Conservation (phyloP, 2,113 vertebrate species). For the Balaenoptera acutorostrata region DNA sequence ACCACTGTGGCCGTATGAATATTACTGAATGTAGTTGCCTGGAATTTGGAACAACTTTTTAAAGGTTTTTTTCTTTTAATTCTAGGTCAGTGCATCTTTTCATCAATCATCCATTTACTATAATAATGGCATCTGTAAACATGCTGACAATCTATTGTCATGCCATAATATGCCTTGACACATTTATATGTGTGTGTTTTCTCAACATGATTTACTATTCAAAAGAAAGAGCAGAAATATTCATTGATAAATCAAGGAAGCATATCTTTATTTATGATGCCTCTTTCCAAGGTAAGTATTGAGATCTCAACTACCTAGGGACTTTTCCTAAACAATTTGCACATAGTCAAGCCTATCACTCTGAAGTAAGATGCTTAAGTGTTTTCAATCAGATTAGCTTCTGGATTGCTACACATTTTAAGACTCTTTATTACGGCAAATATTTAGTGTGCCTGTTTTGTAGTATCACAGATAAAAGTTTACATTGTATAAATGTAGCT, state of each 20-base stretch:
- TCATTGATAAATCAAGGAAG: neutral
- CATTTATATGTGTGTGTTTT: neutral
- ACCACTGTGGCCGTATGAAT: neutral
- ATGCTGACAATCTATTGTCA: neutral
- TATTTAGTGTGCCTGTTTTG: neutral
- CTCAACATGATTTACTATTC: neutral
- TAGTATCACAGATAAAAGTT: neutral
- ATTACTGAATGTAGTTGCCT: neutral
- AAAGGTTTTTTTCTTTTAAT: neutral
- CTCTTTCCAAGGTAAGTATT: neutral
- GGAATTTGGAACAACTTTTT: neutral
- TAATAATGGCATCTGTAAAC: neutral
- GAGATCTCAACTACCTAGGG: no score
- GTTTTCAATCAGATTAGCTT: neutral
- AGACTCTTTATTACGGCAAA: neutral
- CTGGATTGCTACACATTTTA: neutral
- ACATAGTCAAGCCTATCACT: neutral
- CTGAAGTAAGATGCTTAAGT: neutral
- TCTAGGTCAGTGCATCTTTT: neutral
- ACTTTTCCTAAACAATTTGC: neutral
- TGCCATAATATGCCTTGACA: neutral
- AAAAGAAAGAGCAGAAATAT: neutral
- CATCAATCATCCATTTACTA: neutral
- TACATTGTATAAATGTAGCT: neutral
- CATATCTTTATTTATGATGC: neutral